A percentile compares a stretch with the other conserved stretches of the same genome.
Evolutionary conservation across 2,113 vertebrate species (phyloP).

Genomic region (Gavia stellata): DNA sequence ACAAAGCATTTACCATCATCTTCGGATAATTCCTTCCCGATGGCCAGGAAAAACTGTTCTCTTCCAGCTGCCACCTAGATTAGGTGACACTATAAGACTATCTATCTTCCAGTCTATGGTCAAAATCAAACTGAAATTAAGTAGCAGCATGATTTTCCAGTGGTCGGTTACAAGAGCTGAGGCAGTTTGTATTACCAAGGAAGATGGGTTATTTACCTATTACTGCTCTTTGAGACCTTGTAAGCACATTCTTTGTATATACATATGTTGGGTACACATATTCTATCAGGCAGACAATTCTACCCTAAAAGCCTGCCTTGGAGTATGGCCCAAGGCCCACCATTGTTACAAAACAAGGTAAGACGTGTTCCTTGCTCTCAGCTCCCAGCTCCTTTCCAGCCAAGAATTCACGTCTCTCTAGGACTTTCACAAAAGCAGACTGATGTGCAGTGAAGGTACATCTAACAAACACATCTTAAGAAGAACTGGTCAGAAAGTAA

Average conservation of each 20-base stretch:
- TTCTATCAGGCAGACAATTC: background rate
- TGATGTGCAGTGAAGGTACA: background rate
- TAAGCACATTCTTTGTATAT: background rate
- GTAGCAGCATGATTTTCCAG: background rate
- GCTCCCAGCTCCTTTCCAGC: background rate
- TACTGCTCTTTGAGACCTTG: background rate
- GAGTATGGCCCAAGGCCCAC: background rate
- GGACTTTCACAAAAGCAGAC: background rate
- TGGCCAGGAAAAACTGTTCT: slow-evolving; percentile 32
- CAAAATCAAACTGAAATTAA: background rate
- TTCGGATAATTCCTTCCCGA: background rate
- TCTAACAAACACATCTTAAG: background rate
- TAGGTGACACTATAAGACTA: background rate
- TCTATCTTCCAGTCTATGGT: background rate
- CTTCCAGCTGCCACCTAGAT: slow-evolving; percentile 27
- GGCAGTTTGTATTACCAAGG: background rate
- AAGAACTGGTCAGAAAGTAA: background rate
- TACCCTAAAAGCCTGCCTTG: background rate
- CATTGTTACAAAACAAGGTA: background rate
- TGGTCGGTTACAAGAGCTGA: background rate
- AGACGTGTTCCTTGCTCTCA: background rate
- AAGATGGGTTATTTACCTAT: background rate
- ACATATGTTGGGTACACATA: background rate
- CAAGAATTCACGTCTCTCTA: background rate
- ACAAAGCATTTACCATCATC: background rate